Conservation (phyloP, 1,140 invertebrate genomes). For the Drosophila rhopaloa region DNA sequence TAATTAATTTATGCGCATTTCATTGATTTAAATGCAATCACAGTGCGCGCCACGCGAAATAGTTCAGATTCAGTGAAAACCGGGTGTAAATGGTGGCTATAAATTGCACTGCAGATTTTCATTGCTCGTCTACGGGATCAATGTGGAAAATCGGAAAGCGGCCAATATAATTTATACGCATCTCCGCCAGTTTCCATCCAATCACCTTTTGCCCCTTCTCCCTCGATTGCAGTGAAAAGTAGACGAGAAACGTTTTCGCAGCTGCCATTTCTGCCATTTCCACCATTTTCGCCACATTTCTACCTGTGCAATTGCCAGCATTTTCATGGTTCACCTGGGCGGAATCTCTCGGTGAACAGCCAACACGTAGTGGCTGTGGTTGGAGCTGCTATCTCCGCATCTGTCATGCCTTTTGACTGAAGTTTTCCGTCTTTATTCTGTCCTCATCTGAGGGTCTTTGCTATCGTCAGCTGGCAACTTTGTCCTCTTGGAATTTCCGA, state of each 20-base stretch:
- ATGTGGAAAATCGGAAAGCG: slow-evolving; percentile 19
- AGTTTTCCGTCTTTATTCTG: slow-evolving; percentile 5
- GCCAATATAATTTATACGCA: slow-evolving; percentile 47
- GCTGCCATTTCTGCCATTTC: slow-evolving; percentile 21
- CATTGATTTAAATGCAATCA: slow-evolving; percentile 65
- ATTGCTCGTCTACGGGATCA: slow-evolving; percentile 17
- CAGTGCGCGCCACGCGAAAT: slow-evolving; percentile 18
- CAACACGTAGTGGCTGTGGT: slow-evolving; percentile 24
- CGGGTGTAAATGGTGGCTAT: slow-evolving; percentile 16
- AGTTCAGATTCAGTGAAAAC: slow-evolving; percentile 18
- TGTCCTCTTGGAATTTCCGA: slow-evolving; percentile 27
- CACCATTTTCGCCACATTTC: slow-evolving; percentile 2
- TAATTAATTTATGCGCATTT: slow-evolving; percentile 82
- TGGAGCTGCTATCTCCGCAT: slow-evolving; percentile 43
- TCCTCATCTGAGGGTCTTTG: neutral
- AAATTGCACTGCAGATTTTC: slow-evolving; percentile 34
- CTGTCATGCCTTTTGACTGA: slow-evolving; percentile 62
- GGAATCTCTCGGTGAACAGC: slow-evolving; percentile 32
- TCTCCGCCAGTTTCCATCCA: slow-evolving; percentile 33
- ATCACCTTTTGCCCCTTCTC: slow-evolving; percentile 15
- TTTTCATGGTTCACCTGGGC: slow-evolving; percentile 50
- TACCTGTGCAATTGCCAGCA: slow-evolving; percentile 39
- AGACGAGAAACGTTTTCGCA: slow-evolving; percentile 50
- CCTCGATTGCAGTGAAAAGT: slow-evolving; percentile 31
- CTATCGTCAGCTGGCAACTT: slow-evolving; percentile 29